A percentile compares a stretch with the other conserved stretches of the same genome.
Evolutionary conservation across 1,140 invertebrate species (phyloP).

Genomic region (Drosophila subobscura): DNA sequence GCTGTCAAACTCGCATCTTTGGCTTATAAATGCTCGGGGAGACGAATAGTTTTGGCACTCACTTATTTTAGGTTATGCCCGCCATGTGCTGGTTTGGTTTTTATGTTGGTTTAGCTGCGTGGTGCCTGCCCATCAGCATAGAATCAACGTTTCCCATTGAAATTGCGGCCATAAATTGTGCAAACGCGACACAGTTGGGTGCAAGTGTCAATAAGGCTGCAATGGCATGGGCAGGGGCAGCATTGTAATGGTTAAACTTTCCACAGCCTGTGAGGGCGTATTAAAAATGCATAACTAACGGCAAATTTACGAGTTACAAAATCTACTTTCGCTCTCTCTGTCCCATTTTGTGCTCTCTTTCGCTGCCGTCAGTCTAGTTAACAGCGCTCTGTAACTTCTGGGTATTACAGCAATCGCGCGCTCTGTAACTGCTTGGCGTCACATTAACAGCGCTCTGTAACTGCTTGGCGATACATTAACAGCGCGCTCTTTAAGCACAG

Average conservation of each 20-base stretch:
- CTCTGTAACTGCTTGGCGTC: not conserved
- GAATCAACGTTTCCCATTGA: slow-evolving; percentile 19
- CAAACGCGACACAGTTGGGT: slow-evolving; percentile 41
- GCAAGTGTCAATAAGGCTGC: slow-evolving; percentile 68
- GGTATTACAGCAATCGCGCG: not conserved
- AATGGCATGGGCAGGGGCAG: slow-evolving; percentile 38
- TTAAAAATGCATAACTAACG: slow-evolving; percentile 66
- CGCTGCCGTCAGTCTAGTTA: not conserved
- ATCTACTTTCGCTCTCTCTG: not conserved
- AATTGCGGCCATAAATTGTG: slow-evolving; percentile 65
- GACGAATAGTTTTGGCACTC: slow-evolving; percentile 18
- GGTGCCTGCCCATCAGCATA: slow-evolving; percentile 3
- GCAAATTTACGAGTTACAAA: slow-evolving; percentile 50
- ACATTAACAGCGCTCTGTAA: slow-evolving; percentile 1
- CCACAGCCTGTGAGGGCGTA: slow-evolving; percentile 5
- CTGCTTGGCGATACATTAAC: slow-evolving; percentile 6
- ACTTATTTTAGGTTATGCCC: no score
- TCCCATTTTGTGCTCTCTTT: not conserved
- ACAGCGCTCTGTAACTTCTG: slow-evolving; percentile 22
- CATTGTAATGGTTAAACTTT: slow-evolving; percentile 53
- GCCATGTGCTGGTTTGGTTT: slow-evolving; percentile 30
- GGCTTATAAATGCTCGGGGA: slow-evolving; percentile 31
- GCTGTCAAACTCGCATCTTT: slow-evolving; percentile 17
- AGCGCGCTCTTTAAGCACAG: slow-evolving; percentile 9
- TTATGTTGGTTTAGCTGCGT: not conserved